Evolutionary conservation across 1,140 invertebrate species (phyloP).

Genomic region (Rhyacophila brunnea): DNA sequence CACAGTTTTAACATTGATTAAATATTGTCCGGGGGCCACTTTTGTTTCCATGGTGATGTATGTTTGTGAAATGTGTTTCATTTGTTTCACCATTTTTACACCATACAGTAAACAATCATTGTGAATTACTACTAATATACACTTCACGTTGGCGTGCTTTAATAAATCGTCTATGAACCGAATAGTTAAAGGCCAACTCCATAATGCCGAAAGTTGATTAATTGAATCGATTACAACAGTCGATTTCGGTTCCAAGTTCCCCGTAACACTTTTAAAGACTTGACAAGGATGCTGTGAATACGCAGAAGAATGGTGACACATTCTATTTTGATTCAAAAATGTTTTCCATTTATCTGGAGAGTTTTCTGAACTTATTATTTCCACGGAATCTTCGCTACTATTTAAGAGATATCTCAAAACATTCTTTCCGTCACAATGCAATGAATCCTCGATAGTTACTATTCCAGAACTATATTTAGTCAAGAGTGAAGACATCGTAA

Average conservation of each 20-base stretch:
- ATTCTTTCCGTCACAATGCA: slow-evolving; percentile 4
- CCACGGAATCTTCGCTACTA: slow-evolving; percentile 33
- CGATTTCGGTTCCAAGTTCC: slow-evolving; percentile 25
- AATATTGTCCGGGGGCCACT: slow-evolving; percentile 37
- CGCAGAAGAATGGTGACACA: slow-evolving; percentile 33
- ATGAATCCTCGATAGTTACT: slow-evolving; percentile 28
- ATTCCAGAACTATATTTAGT: slow-evolving; percentile 16
- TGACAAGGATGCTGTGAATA: slow-evolving; percentile 23
- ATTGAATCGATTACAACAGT: slow-evolving; percentile 47
- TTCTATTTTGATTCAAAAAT: slow-evolving; percentile 37
- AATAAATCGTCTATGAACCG: slow-evolving; percentile 38
- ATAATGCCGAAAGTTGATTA: slow-evolving; percentile 45
- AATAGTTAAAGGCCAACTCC: slow-evolving; percentile 43
- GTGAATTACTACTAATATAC: slow-evolving; percentile 52
- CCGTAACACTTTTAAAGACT: slow-evolving; percentile 16
- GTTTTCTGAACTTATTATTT: slow-evolving; percentile 47
- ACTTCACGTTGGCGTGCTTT: slow-evolving; percentile 39
- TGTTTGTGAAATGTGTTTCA: slow-evolving; percentile 51
- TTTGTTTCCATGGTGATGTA: slow-evolving; percentile 45
- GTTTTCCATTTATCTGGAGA: slow-evolving; percentile 42
- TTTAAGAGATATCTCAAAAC: slow-evolving; percentile 31
- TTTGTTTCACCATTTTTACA: slow-evolving; percentile 46
- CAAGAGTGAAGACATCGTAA: neutral
- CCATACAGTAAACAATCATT: slow-evolving; percentile 48
- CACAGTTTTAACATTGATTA: slow-evolving; percentile 48